Evolutionary conservation across 1,140 invertebrate genomes (phyloP).

Genomic region (Lucilia cuprina): DNA sequence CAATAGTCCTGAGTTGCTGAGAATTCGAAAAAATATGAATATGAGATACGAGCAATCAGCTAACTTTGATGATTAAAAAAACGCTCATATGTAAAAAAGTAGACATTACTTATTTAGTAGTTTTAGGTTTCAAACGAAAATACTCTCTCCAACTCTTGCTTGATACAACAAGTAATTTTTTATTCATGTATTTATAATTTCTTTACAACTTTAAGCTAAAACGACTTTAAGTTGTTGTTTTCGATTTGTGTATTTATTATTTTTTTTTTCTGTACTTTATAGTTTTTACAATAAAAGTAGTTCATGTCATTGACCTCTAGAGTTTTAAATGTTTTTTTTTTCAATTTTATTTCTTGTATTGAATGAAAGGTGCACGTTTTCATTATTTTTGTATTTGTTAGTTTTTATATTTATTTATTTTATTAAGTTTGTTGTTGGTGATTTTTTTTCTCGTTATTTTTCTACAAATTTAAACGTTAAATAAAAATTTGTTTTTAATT

Average conservation of each 20-base stretch:
- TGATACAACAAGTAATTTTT: background rate
- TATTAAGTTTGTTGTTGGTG: background rate
- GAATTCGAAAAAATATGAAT: too few relatives aligned
- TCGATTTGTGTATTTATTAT: background rate
- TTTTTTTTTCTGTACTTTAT: slow-evolving; percentile 15
- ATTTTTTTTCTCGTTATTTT: background rate
- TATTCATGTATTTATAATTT: background rate
- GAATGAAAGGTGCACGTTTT: slow-evolving; percentile 5
- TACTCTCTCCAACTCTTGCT: background rate
- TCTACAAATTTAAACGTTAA: too few relatives aligned
- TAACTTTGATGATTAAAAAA: too few relatives aligned
- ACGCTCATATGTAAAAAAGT: background rate
- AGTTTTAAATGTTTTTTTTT: background rate
- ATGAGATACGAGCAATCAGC: too few relatives aligned
- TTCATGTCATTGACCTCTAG: slow-evolving; percentile 31
- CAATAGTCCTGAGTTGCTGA: too few relatives aligned
- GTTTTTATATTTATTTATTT: slow-evolving; percentile 4
- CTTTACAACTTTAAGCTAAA: background rate
- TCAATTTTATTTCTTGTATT: background rate
- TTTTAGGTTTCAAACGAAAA: background rate
- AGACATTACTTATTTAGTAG: background rate
- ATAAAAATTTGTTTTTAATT: too few relatives aligned
- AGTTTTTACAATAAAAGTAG: slow-evolving; percentile 16
- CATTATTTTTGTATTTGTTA: background rate
- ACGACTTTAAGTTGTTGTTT: background rate